Percentiles rank a stretch among this genome's conserved stretches.
Conservation (phyloP, 2,113 vertebrate species). For the Cyanoderma ruficeps region DNA sequence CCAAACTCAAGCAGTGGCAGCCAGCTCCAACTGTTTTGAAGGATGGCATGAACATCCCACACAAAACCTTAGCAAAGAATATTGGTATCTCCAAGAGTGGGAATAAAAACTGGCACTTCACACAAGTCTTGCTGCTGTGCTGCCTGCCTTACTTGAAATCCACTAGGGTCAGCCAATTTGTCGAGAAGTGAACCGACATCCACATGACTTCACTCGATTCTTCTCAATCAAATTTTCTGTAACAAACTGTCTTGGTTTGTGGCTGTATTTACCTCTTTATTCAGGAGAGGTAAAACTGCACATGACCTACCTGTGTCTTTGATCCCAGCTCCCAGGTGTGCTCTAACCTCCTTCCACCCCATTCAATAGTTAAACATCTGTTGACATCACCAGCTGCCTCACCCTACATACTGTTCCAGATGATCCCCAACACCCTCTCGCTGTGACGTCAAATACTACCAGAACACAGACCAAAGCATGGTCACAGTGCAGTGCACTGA, state of each 20-base stretch:
- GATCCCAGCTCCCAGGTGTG: background rate
- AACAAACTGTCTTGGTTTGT: background rate
- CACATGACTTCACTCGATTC: background rate
- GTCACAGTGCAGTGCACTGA: background rate
- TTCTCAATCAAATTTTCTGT: background rate
- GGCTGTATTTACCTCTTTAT: background rate
- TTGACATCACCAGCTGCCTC: background rate
- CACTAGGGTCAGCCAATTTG: background rate
- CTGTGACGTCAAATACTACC: background rate
- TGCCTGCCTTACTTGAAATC: background rate
- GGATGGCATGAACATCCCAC: background rate
- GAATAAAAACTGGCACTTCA: background rate
- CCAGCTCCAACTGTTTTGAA: background rate
- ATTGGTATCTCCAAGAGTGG: background rate
- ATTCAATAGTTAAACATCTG: background rate
- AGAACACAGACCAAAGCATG: background rate
- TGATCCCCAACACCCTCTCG: background rate
- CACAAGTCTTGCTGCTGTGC: background rate
- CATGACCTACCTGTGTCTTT: background rate
- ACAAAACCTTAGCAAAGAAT: background rate
- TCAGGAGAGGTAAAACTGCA: background rate
- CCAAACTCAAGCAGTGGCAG: background rate
- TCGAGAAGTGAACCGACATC: background rate
- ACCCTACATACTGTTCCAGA: background rate
- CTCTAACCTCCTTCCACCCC: background rate